Conservation (phyloP, 2,888 invertebrate genomes). For the Baccha elongata region DNA sequence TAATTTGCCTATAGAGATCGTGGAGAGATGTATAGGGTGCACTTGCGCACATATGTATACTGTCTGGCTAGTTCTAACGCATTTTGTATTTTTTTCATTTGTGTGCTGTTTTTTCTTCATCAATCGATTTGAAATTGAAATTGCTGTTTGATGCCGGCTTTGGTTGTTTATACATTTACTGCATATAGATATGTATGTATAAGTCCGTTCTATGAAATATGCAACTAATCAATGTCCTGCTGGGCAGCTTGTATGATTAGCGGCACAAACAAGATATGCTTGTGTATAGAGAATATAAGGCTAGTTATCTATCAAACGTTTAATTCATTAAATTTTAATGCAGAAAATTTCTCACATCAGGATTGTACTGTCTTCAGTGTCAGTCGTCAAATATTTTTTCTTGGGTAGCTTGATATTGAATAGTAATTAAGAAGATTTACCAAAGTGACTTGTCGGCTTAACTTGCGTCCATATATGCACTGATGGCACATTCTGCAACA, state of each 20-base stretch:
- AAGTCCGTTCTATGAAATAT: constrained; percentile 48
- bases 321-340: constrained; percentile 18
- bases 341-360: constrained; percentile 13
- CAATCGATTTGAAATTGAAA: constrained; percentile 58
- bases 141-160: constrained; percentile 45
- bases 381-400: background rate
- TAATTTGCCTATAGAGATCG: constrained; percentile 36
- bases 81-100: constrained; percentile 20
- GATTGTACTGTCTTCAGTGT: background rate
- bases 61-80: constrained; percentile 50
- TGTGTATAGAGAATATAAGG: constrained; percentile 21
- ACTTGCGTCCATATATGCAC: constrained; percentile 7
- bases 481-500: background rate
- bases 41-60: background rate
- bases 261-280: constrained; percentile 58
- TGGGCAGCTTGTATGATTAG: constrained; percentile 55
- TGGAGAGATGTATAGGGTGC: constrained; percentile 15
- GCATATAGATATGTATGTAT: background rate
- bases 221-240: constrained; percentile 72
- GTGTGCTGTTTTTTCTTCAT: constrained; percentile 42
- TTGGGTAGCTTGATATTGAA: constrained; percentile 4
- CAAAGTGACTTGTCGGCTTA: constrained; percentile 2
- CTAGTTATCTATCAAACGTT: constrained; percentile 51
- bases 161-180: constrained; percentile 20
- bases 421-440: constrained; percentile 21